These are phyloP conservation scores for Leucosticte australis DNA, from an alignment of 2,113 vertebrate species.

Conservation along the genomic window DNA sequence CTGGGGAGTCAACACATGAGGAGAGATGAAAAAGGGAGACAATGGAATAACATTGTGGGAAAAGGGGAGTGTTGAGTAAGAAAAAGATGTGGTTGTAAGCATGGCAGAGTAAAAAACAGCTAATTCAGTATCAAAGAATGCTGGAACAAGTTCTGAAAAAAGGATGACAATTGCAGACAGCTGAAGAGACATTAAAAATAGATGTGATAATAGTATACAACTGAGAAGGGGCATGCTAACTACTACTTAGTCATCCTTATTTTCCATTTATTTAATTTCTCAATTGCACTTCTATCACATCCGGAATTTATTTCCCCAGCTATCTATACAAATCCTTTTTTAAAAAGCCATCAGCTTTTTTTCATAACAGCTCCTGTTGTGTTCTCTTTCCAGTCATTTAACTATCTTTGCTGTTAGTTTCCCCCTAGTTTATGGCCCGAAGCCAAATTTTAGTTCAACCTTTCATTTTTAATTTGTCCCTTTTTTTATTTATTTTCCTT, in stretches of 20 bases:
- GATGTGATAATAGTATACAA: conserved; percentile 65
- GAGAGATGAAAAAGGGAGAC: conserved; percentile 60
- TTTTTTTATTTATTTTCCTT: neutral
- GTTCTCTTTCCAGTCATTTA: conserved; percentile 54
- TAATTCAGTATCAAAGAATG: conserved; percentile 55
- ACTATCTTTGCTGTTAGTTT: conserved; percentile 51
- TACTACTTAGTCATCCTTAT: conserved; percentile 69
- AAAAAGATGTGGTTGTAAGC: conserved; percentile 53
- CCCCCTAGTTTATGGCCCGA: conserved; percentile 36
- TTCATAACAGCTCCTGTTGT: conserved; percentile 34
- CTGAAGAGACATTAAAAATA: conserved; percentile 65
- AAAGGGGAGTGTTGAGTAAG: conserved; percentile 56
- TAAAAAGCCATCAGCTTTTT: conserved; percentile 34
- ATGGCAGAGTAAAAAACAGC: conserved; percentile 33
- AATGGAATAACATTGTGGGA: conserved; percentile 50
- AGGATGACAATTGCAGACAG: conserved; percentile 51
- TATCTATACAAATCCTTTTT: conserved; percentile 56
- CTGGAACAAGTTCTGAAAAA: conserved; percentile 52
- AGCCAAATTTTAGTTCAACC: conserved; percentile 53
- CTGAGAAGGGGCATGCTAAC: conserved; percentile 61
- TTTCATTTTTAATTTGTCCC: conserved; percentile 41
- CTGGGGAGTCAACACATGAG: conserved; percentile 55
- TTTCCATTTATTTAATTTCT: conserved; percentile 69
- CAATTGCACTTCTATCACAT: conserved; percentile 49
- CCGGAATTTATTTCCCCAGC: conserved; percentile 45